Conservation (phyloP, 2,113 vertebrate species). For the Alligator mississippiensis region DNA sequence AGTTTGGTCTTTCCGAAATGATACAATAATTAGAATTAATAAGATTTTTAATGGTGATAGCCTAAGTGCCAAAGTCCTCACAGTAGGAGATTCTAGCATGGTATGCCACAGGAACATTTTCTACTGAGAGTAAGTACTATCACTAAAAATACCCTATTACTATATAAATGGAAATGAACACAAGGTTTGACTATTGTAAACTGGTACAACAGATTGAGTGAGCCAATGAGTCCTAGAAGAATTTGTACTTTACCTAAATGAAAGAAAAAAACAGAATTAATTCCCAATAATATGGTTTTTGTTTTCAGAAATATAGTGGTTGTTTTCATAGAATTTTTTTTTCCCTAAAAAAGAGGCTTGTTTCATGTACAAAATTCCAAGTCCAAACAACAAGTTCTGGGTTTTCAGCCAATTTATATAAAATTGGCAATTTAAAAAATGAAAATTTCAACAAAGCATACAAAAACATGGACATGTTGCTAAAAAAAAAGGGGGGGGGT, state of each 20-base stretch:
- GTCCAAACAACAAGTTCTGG: background rate
- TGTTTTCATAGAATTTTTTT: background rate
- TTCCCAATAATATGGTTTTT: background rate
- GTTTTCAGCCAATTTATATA: slow-evolving; percentile 9
- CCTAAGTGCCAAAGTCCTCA: slow-evolving; percentile 65
- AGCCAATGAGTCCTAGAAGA: background rate
- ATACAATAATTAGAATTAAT: slow-evolving; percentile 69
- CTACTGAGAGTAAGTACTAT: slow-evolving; percentile 23
- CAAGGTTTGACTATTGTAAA: background rate
- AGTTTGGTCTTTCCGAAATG: slow-evolving; percentile 60
- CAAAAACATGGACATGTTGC: too few relatives aligned
- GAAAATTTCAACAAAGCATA: background rate
- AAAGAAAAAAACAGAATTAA: background rate
- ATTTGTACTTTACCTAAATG: background rate
- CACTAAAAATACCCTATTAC: slow-evolving; percentile 56
- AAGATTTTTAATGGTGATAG: slow-evolving; percentile 69
- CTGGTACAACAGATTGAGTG: background rate
- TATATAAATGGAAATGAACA: slow-evolving; percentile 35
- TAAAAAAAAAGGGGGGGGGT: too few relatives aligned
- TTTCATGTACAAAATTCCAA: background rate
- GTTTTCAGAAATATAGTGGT: background rate
- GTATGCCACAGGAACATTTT: slow-evolving; percentile 59
- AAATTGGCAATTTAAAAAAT: background rate
- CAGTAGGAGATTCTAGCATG: slow-evolving; percentile 53
- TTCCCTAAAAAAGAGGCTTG: background rate